Base-by-base conservation (phyloP, 2,888 invertebrate species). In the Microdon myrmicae region DNA sequence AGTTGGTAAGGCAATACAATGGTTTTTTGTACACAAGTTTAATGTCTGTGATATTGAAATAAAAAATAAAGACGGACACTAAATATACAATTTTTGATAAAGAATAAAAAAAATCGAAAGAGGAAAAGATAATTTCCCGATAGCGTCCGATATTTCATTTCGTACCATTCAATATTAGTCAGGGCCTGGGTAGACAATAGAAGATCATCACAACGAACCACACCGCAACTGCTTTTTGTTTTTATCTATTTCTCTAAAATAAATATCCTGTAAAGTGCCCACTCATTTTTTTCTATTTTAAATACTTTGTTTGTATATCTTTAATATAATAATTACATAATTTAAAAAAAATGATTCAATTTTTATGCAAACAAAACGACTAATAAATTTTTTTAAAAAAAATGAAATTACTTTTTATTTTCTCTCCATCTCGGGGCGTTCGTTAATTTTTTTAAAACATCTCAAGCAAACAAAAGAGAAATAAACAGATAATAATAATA, bases 361-460 rank as follows among this genome's bases (percentile, higher is more conserved):
- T 47, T 45, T 41, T 47, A 35, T 20, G n/a, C 26, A 34, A 37
- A 55, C 44, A 38, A 35, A 34, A 32, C 31, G 47, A 39, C 26
- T 54, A 59, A 51, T 35, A 25, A 26, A 20, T 26, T 20, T 34
- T 41, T 32, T 37, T 35, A 35, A 34, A 34, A 35, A 35, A 64
- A 56, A 61, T 67, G 55, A 54, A 20, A 47, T 47, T 34, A 3
- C 25, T 38, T 67, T 68, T 68, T 67, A 41, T 41, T 58, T 55
- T 13, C 10, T 54, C 37, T 44, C 37, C 13, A 10, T 13, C n/a
- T 10, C 32, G 12, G 14, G 32, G 43, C 14, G 17, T 23, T 38
- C 56, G 32, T 23, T 44, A 39, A 53, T 61, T 39, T 44, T 13
- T 31, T 28, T 28, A 22, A 29, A 19, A 6, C 26, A 10, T 34